phyloP scores from a whole-genome alignment of 2,113 vertebrate genomes.

The Dipodomys spectabilis region DNA sequence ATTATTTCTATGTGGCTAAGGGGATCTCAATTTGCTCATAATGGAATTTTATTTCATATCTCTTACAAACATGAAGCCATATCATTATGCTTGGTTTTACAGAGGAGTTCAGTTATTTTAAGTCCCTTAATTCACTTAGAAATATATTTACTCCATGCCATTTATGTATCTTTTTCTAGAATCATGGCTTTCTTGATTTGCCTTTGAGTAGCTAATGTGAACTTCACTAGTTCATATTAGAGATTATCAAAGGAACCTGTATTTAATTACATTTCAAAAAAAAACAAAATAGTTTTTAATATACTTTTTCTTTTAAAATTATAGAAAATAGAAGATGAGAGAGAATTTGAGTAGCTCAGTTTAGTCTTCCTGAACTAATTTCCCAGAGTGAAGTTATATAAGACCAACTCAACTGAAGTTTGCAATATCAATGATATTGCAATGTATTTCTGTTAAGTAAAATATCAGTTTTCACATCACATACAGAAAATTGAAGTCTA shows the following conservation, averaged over 20 bases:
- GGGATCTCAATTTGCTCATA: neutral
- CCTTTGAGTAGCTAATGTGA: conserved; percentile 6
- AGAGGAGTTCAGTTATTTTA: neutral
- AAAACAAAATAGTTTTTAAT: conserved; percentile 33
- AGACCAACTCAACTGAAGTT: conserved; percentile 9
- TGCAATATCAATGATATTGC: conserved; percentile 1
- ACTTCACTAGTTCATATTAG: neutral
- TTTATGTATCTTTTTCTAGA: neutral
- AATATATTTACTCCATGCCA: neutral
- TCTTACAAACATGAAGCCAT: neutral
- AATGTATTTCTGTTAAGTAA: neutral
- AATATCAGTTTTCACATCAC: conserved; percentile 41
- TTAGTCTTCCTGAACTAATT: neutral
- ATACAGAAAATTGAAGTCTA: neutral
- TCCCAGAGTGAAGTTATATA: conserved; percentile 32
- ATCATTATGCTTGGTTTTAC: neutral
- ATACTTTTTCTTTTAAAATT: conserved; percentile 24
- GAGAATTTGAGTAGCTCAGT: neutral
- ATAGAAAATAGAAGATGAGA: neutral
- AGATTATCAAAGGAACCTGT: neutral
- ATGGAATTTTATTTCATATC: conserved; percentile 19
- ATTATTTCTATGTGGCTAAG: neutral
- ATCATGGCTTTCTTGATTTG: neutral
- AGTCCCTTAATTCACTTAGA: neutral
- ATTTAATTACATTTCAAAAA: conserved; percentile 31